These are phyloP conservation scores for Stichodactyla helianthus DNA, from an alignment of 64 coral and sea anemone species.

Conservation along the genomic window DNA sequence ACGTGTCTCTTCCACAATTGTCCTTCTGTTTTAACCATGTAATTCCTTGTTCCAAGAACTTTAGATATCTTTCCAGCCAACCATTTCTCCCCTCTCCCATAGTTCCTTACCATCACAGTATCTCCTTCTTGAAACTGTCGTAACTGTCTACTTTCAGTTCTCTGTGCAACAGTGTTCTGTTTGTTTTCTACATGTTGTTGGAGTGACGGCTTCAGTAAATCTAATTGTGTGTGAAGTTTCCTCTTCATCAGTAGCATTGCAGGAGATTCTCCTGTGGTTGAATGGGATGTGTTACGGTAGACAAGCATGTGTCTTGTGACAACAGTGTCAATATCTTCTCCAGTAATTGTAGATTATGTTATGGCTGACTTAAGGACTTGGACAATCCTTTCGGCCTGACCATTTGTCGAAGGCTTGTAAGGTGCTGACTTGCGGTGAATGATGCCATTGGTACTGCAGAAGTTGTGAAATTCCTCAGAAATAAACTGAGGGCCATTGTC, in stretches of 20 bases:
- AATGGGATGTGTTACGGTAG: slow-evolving; percentile 41
- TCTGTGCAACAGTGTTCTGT: slow-evolving; percentile 29
- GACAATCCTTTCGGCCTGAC: slow-evolving; percentile 43
- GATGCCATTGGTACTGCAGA: slow-evolving; percentile 35
- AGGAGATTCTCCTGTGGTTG: slow-evolving; percentile 37
- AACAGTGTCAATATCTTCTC: slow-evolving; percentile 21
- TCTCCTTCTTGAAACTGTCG: slow-evolving; percentile 28
- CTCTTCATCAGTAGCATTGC: slow-evolving; percentile 25
- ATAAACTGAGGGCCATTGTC: slow-evolving; percentile 37
- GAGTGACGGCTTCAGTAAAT: slow-evolving; percentile 38
- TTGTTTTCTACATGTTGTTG: slow-evolving; percentile 28
- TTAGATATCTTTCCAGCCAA: slow-evolving; percentile 29
- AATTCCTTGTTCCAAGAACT: background rate
- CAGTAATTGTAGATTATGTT: slow-evolving; percentile 34
- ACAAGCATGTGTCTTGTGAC: slow-evolving; percentile 29
- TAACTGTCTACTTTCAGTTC: slow-evolving; percentile 29
- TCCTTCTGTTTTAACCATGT: too few species aligned
- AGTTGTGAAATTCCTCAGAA: slow-evolving; percentile 39
- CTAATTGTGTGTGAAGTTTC: slow-evolving; percentile 19
- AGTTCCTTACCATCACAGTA: slow-evolving; percentile 29
- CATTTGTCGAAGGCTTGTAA: slow-evolving; percentile 47
- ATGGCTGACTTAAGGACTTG: slow-evolving; percentile 41
- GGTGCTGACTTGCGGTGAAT: slow-evolving; percentile 28
- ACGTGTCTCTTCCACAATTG: too few species aligned
- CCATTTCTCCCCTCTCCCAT: slow-evolving; percentile 48